Conservation (phyloP, 2,113 vertebrate species). For the Tychaedon coryphoeus region DNA sequence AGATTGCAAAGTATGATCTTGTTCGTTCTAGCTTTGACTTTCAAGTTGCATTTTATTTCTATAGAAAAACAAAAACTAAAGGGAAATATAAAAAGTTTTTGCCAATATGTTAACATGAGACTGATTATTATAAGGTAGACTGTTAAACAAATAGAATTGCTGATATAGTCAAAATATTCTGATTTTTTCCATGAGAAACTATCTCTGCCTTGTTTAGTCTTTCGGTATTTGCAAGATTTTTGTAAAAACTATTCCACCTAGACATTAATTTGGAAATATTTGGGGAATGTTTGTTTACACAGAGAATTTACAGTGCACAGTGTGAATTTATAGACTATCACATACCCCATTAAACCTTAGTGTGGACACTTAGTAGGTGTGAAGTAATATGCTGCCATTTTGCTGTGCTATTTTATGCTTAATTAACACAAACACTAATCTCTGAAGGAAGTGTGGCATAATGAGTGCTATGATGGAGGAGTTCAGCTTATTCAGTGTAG, state of each 20-base stretch:
- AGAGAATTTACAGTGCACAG: neutral
- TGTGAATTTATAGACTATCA: conserved; percentile 8
- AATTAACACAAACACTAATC: conserved; percentile 10
- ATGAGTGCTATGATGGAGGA: neutral
- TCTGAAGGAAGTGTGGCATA: neutral
- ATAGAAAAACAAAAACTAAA: neutral
- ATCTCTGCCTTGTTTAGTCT: neutral
- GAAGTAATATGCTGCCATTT: neutral
- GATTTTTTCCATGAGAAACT: neutral
- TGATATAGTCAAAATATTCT: neutral
- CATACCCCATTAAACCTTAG: conserved; percentile 8
- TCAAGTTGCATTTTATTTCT: neutral
- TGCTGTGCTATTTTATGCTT: neutral
- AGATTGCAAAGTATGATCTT: neutral
- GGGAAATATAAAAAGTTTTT: neutral
- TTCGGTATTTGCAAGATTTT: neutral
- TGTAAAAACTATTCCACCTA: neutral
- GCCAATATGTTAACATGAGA: neutral
- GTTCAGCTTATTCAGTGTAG: neutral
- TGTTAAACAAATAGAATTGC: neutral
- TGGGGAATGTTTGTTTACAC: neutral
- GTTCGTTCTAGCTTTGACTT: neutral
- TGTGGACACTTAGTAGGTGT: conserved; percentile 18
- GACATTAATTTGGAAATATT: neutral
- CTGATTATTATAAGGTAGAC: neutral